These are phyloP conservation scores for Dichetophora obliterata DNA, from an alignment of 2,888 invertebrate species.

Conservation along the genomic window DNA sequence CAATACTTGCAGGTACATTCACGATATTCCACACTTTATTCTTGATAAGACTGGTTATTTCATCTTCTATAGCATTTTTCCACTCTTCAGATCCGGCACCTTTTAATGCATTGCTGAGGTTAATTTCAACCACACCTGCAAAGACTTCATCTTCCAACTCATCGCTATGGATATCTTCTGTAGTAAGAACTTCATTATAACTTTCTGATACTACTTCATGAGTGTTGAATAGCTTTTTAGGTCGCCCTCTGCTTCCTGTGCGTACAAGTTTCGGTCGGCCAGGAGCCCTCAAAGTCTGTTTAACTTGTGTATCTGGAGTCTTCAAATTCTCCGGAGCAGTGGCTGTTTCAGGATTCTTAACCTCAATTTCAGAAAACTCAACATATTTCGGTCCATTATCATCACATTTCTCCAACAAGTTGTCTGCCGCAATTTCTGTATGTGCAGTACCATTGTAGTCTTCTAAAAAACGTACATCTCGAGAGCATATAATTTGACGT, in stretches of 20 bases:
- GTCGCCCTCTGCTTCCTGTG: slow-evolving; percentile 33
- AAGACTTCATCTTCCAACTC: slow-evolving; percentile 35
- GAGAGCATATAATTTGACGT: slow-evolving; percentile 21
- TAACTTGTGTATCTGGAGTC: neutral
- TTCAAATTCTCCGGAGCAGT: neutral
- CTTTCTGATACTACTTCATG: neutral
- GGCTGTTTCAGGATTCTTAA: neutral
- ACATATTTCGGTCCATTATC: neutral
- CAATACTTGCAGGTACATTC: neutral
- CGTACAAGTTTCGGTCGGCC: slow-evolving; percentile 26
- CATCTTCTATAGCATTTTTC: slow-evolving; percentile 42
- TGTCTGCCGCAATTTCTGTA: neutral
- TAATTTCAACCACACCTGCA: slow-evolving; percentile 38
- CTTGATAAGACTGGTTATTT: slow-evolving; percentile 39
- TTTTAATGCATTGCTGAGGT: slow-evolving; percentile 33
- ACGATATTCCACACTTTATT: slow-evolving; percentile 42
- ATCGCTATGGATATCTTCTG: too few species aligned
- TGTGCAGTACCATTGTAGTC: neutral
- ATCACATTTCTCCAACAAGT: neutral
- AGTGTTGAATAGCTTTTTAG: slow-evolving; percentile 19
- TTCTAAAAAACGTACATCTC: slow-evolving; percentile 32
- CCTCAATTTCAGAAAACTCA: neutral
- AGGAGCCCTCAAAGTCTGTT: slow-evolving; percentile 5
- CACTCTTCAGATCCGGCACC: slow-evolving; percentile 34
- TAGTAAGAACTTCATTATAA: neutral